phyloP scores from a whole-genome alignment of 2,888 invertebrate species.

The Metopia argyrocephala region DNA sequence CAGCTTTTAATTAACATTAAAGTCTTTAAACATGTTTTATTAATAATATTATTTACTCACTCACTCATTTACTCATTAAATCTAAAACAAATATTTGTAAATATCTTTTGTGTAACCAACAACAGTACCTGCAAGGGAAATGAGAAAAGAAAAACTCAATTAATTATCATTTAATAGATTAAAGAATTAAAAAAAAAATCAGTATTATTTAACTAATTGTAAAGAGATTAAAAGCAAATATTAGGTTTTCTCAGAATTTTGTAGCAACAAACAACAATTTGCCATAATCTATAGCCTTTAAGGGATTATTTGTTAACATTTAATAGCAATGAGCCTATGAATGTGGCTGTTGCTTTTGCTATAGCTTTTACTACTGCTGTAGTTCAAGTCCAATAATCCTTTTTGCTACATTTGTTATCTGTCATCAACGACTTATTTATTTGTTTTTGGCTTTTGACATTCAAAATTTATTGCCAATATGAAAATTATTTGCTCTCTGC shows the following conservation, averaged over 20 bases:
- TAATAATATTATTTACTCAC: too few relatives aligned
- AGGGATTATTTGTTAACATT: slow-evolving; percentile 30
- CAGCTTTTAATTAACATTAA: too few relatives aligned
- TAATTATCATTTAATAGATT: background rate
- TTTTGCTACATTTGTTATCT: slow-evolving; percentile 35
- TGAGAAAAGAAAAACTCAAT: background rate
- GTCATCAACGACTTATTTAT: slow-evolving; percentile 41
- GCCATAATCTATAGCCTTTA: background rate
- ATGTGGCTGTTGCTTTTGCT: too few relatives aligned
- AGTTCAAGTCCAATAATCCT: slow-evolving; percentile 36
- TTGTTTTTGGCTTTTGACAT: slow-evolving; percentile 35
- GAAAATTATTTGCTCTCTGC: background rate
- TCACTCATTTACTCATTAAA: too few relatives aligned
- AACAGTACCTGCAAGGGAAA: too few relatives aligned
- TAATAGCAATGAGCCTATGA: too few relatives aligned
- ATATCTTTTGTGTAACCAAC: slow-evolving; percentile 24
- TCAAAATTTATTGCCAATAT: slow-evolving; percentile 37
- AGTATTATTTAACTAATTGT: background rate
- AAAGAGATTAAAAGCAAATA: background rate
- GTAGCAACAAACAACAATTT: background rate
- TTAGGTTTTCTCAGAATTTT: background rate
- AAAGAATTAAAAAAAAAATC: background rate
- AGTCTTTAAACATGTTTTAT: too few relatives aligned
- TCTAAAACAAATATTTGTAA: slow-evolving; percentile 18
- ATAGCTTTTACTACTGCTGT: too few relatives aligned